Conservation (phyloP, 2,113 vertebrate genomes). For the rabbit (Oryctolagus cuniculus) region DNA sequence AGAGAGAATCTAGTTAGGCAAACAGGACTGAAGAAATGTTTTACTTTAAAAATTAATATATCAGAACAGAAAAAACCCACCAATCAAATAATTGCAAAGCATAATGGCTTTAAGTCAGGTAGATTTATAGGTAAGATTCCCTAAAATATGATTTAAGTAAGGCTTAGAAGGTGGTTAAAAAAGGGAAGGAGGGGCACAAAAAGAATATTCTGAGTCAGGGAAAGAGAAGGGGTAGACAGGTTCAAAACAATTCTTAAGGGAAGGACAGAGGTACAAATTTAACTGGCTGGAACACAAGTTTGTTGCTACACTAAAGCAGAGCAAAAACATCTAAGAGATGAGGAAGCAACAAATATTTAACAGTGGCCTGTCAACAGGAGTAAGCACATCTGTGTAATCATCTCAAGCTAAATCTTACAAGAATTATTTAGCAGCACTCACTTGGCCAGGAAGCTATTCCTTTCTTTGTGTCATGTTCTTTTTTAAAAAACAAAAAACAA, state of each 20-base stretch:
- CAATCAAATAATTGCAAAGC: conserved; percentile 5
- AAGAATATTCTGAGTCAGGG: conserved; percentile 44
- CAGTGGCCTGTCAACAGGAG: neutral
- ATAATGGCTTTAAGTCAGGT: conserved; percentile 47
- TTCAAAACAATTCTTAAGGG: conserved; percentile 38
- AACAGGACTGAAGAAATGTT: neutral
- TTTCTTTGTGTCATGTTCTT: neutral
- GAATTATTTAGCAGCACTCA: neutral
- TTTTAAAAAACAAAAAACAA: neutral
- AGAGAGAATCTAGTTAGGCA: conserved; percentile 1
- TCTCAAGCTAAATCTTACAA: neutral
- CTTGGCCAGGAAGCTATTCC: neutral
- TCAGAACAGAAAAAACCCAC: neutral
- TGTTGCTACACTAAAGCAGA: conserved; percentile 25
- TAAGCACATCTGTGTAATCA: neutral
- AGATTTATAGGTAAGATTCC: conserved; percentile 22
- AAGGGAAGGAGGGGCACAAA: neutral
- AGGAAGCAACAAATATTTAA: conserved; percentile 10
- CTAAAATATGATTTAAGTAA: conserved; percentile 24
- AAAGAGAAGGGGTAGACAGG: neutral
- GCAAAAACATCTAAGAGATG: neutral
- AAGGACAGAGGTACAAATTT: neutral
- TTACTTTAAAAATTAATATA: neutral
- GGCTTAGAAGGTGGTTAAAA: neutral
- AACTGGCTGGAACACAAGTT: neutral